These are phyloP conservation scores for Danaus chrysippus DNA, from an alignment of 2,888 invertebrate species.

Conservation along the genomic window DNA sequence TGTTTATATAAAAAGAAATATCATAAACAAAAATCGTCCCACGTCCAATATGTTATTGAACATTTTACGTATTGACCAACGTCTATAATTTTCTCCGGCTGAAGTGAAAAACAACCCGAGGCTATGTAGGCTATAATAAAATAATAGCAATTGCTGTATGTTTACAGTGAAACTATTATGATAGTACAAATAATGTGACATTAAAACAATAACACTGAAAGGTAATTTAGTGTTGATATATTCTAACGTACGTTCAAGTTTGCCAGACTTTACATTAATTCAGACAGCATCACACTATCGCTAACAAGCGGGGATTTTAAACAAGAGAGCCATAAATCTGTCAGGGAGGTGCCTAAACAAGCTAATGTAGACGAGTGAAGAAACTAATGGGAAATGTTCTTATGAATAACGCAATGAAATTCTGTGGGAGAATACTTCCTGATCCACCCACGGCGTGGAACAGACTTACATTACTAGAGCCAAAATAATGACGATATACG, in stretches of 20 bases:
- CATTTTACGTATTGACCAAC: slow-evolving; percentile 68
- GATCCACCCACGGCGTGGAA: slow-evolving; percentile 60
- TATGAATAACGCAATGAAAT: slow-evolving; percentile 73
- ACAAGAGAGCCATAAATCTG: slow-evolving; percentile 32
- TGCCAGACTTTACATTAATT: slow-evolving; percentile 7
- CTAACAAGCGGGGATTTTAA: slow-evolving; percentile 19
- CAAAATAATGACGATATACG: too few relatives aligned
- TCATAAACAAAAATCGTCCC: too few relatives aligned
- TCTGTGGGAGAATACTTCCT: slow-evolving; percentile 71
- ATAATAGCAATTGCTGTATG: slow-evolving; percentile 21
- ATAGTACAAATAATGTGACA: slow-evolving; percentile 1
- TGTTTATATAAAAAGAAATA: too few relatives aligned
- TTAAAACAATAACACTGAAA: background rate
- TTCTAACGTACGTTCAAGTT: too few relatives aligned
- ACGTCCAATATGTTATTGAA: too few relatives aligned
- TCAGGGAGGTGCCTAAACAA: slow-evolving; percentile 22
- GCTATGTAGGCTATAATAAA: slow-evolving; percentile 34
- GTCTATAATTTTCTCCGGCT: slow-evolving; percentile 62
- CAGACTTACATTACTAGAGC: too few relatives aligned
- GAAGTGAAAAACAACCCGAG: slow-evolving; percentile 63
- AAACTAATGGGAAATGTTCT: slow-evolving; percentile 35
- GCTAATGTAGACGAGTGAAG: slow-evolving; percentile 34
- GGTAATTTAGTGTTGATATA: too few relatives aligned
- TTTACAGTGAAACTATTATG: background rate
- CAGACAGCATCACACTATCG: slow-evolving; percentile 10